These are phyloP conservation scores for Tigriopus japonicus DNA, from an alignment of 1,140 invertebrate genomes.

Conservation along the genomic window DNA sequence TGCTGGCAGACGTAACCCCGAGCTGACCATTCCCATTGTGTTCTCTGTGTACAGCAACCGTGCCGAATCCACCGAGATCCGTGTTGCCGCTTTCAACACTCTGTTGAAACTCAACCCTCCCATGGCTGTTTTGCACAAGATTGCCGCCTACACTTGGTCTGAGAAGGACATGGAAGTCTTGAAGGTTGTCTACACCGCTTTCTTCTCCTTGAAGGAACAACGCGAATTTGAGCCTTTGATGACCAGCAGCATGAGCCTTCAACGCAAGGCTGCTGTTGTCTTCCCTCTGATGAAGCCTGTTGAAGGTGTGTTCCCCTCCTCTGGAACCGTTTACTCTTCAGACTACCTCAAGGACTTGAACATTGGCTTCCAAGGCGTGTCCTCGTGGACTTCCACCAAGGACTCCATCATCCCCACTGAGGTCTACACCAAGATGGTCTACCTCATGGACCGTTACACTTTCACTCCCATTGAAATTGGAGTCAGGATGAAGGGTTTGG, in stretches of 20 bases:
- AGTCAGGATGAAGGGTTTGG: background rate
- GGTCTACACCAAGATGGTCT: slow-evolving; percentile 1
- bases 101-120: slow-evolving; percentile 15
- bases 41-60: slow-evolving; percentile 18
- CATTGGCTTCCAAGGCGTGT: background rate
- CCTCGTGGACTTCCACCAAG: background rate
- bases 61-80: slow-evolving; percentile 17
- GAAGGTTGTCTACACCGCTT: slow-evolving; percentile 1
- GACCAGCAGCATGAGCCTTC: background rate
- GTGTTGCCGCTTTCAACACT: slow-evolving; percentile 19
- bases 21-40: slow-evolving; percentile 15
- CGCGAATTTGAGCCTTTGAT: background rate
- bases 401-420: background rate
- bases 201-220: background rate
- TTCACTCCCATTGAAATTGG: slow-evolving; percentile 2
- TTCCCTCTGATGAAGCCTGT: slow-evolving; percentile 1
- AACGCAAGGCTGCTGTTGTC: slow-evolving; percentile 1
- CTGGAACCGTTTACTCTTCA: background rate
- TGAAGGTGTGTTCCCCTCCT: background rate
- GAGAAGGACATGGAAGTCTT: slow-evolving; percentile 10
- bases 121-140: slow-evolving; percentile 15
- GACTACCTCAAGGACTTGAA: background rate
- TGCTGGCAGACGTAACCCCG: slow-evolving; percentile 7
- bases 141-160: slow-evolving; percentile 16
- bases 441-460: slow-evolving; percentile 1